Conservation (phyloP, 2,113 vertebrate genomes). For the Tachycineta bicolor region DNA sequence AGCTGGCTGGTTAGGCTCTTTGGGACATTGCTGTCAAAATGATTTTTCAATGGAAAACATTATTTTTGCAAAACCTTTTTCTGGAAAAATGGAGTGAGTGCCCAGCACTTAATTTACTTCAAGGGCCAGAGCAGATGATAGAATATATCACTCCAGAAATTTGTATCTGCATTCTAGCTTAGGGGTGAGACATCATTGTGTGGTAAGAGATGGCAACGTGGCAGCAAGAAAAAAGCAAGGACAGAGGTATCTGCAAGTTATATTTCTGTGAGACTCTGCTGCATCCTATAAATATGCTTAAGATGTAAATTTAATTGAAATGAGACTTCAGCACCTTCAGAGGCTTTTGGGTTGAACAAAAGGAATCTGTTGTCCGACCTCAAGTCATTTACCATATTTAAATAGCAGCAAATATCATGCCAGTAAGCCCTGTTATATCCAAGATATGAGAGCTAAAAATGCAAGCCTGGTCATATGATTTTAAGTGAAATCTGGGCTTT, state of each 20-base stretch:
- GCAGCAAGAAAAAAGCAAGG: not conserved
- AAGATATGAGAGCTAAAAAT: not conserved
- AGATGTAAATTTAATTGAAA: not conserved
- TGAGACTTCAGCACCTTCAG: not conserved
- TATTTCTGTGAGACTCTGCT: not conserved
- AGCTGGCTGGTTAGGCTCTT: slow-evolving; percentile 1
- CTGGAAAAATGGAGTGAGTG: not conserved
- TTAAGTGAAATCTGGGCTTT: not conserved
- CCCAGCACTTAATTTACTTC: not conserved
- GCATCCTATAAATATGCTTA: not conserved
- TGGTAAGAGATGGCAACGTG: not conserved
- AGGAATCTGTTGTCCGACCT: not conserved
- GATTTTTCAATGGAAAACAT: slow-evolving; percentile 9
- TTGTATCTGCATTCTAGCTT: not conserved
- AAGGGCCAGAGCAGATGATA: not conserved
- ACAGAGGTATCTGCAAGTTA: not conserved
- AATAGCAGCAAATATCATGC: not conserved
- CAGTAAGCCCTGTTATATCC: not conserved
- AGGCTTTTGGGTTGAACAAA: not conserved
- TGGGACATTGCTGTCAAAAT: not conserved
- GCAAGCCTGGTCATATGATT: not conserved
- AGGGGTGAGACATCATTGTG: not conserved
- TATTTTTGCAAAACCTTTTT: not conserved
- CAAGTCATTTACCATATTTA: not conserved
- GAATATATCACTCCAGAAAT: not conserved